These are phyloP conservation scores for Amazona vittata DNA, from an alignment of 2,113 vertebrate species.

Conservation along the genomic window DNA sequence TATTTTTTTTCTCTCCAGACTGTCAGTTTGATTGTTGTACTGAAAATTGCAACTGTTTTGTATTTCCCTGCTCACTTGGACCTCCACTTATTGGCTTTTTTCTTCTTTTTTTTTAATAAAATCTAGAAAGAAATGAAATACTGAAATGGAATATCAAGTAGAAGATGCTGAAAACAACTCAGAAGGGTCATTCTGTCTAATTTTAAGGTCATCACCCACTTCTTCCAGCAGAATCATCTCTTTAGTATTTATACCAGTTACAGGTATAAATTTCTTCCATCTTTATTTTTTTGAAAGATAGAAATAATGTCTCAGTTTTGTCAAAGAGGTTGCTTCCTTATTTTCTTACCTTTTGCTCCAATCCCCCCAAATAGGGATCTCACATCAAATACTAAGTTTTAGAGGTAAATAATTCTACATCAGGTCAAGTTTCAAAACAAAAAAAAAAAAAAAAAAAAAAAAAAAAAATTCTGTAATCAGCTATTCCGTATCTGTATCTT, in stretches of 20 bases:
- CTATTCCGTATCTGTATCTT: not conserved
- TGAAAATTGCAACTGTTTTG: not conserved
- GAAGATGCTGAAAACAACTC: not conserved
- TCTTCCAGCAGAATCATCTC: not conserved
- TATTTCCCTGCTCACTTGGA: not conserved
- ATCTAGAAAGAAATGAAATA: not conserved
- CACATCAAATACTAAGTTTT: not conserved
- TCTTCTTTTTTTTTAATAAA: not conserved
- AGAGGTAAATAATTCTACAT: not conserved
- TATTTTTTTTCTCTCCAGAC: not conserved
- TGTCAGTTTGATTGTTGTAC: not conserved
- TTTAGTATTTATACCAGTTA: not conserved
- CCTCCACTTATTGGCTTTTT: not conserved
- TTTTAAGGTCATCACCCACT: not conserved
- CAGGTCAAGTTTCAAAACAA: not conserved
- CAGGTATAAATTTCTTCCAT: not conserved
- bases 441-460: not conserved
- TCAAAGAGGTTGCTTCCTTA: not conserved
- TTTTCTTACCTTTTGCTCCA: not conserved
- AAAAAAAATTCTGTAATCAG: not conserved
- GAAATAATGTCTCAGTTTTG: not conserved
- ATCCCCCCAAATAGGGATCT: not conserved
- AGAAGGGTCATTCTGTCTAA: not conserved
- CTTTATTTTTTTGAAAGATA: not conserved
- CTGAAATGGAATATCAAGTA: not conserved